Evolutionary conservation across 2,888 invertebrate species (phyloP).

Genomic region (Pheosia tremula): DNA sequence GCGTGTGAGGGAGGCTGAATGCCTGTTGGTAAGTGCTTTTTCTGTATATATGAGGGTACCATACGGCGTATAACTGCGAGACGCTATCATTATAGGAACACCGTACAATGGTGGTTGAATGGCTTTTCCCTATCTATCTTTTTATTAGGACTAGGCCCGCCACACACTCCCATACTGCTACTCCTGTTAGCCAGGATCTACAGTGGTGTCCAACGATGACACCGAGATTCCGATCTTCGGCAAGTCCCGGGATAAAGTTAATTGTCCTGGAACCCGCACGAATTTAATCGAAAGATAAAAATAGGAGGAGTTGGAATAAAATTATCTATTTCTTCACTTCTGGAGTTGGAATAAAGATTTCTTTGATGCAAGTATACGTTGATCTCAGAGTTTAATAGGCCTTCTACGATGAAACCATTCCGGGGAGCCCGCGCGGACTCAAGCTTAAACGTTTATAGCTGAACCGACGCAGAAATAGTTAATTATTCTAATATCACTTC

Average conservation of each 20-base stretch:
- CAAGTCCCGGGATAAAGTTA: too few species aligned
- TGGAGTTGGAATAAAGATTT: too few species aligned
- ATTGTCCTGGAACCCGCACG: too few species aligned
- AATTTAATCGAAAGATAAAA: too few species aligned
- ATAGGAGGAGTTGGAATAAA: too few species aligned
- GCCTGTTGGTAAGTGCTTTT: conserved; percentile 41
- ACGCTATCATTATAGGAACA: conserved; percentile 22
- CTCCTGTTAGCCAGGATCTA: too few species aligned
- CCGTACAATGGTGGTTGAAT: conserved; percentile 14
- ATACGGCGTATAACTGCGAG: conserved; percentile 22
- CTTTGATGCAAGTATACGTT: conserved; percentile 11
- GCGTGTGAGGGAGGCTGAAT: not conserved
- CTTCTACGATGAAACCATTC: conserved; percentile 28
- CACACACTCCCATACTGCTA: too few species aligned
- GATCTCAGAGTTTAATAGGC: conserved; percentile 30
- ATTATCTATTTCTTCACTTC: too few species aligned
- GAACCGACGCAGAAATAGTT: conserved; percentile 38
- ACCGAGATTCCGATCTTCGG: too few species aligned
- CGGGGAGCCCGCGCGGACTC: conserved; percentile 25
- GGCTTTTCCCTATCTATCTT: too few species aligned
- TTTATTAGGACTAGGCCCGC: too few species aligned
- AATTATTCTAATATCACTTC: conserved; percentile 35
- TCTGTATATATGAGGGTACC: conserved; percentile 16
- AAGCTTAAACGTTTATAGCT: conserved; percentile 37
- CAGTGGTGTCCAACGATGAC: too few species aligned